Conservation (phyloP, 1,140 invertebrate genomes). For the Temnothorax curvispinosus region DNA sequence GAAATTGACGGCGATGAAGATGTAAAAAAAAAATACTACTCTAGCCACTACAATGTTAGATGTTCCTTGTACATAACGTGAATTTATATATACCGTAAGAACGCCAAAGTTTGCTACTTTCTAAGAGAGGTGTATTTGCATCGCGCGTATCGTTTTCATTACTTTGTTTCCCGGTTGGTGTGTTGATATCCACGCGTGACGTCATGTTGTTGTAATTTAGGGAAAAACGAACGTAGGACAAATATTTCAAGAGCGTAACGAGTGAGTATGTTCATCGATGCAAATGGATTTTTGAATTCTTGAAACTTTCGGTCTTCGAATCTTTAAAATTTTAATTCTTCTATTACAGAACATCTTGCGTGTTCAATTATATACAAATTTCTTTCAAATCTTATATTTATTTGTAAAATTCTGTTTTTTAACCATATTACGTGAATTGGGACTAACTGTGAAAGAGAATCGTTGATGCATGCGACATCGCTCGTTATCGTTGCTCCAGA, state of each 20-base stretch:
- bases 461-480: constrained; percentile 10
- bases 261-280: constrained; percentile 30
- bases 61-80: constrained; percentile 84
- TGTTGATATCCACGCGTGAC: constrained; percentile 38
- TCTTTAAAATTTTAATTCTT: background rate
- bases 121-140: constrained; percentile 67
- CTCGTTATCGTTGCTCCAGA: constrained; percentile 34
- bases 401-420: background rate
- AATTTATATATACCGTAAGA: constrained; percentile 78
- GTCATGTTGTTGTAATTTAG: constrained; percentile 34
- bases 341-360: background rate
- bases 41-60: constrained; percentile 82
- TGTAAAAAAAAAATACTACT: constrained; percentile 76
- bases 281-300: background rate
- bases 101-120: constrained; percentile 78
- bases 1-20: constrained; percentile 74
- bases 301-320: background rate
- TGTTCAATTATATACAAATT: background rate
- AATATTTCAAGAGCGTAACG: constrained; percentile 1
- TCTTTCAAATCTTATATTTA: background rate
- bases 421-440: background rate
- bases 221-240: constrained; percentile 25
- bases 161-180: constrained; percentile 29
- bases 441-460: background rate
- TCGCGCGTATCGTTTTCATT: constrained; percentile 73